Base-by-base conservation (phyloP, 92 coral and sea anemone species). In the Phymanthus crucifer region DNA sequence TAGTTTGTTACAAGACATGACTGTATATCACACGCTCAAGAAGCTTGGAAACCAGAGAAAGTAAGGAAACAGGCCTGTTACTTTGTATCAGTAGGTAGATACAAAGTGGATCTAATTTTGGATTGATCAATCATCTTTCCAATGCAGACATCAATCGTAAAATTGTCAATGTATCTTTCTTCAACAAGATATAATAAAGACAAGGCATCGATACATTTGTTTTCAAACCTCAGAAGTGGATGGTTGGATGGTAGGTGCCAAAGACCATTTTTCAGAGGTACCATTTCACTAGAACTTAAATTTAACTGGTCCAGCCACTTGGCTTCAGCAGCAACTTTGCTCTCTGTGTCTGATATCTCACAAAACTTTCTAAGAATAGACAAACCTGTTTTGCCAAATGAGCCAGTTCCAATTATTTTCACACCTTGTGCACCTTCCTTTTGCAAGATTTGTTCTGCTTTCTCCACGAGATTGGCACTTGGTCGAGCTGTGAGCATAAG, bases 161-260 rank as follows among this genome's bases (percentile, higher is more conserved):
- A 38, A 38, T 38, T 38, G 1, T 38, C 43, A 38, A 38, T 4
- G 40, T 37, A 37, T 37, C 40, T 37, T 37, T 37, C 40, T 32
- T 73, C 82, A 47, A 13, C 58, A 40, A 79, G 83, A 46, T 83
- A 78, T 23, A 66, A 13, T 67, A 87, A 87, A 40, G 91, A 87
- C 65, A 70, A 27, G 66, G 85, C 84, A 82, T 89, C 82, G 67
- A 81, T 81, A 31, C 40, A 69, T 54, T 84, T 89, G 48, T 61
- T 64, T 16, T 54, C 75, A 66, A 19, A 66, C 40, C 81, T 52
- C 69, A 83, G 68, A 31, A 85, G 18, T 46, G 72, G 47, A 19
- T 32, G 58, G 24, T 34, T 12, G 4, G 83, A 16, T 34, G 92
- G 81, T 19, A 66, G 27, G 71, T 89, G 73, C 87, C 89, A 89